Evolutionary conservation across 35 echinoderm and acorn worm genomes (phyloP), one percentile per base, ranked within the genome.

Genomic region (Heliocidaris erythrogramma): DNA sequence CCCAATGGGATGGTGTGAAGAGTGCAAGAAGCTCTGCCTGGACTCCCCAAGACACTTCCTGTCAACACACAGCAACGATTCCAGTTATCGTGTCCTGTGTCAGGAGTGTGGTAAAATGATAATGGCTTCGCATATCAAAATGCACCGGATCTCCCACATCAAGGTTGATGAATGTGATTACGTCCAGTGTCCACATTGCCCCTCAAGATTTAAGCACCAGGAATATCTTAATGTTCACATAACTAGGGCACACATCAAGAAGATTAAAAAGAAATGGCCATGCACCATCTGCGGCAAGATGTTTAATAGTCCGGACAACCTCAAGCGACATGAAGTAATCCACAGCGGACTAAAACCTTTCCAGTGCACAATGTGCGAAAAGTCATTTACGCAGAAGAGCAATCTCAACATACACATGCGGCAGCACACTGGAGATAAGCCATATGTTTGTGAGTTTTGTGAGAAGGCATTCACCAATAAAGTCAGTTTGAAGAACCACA

Each of bases 401-500:
- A 93, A 93, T 50, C 59, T 97, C 9, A 95, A 94, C 29, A 97
- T 88, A 5, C 96, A 97, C 60, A 86, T 92, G 59, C 30, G 94
- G 11, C 90, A 85, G 14, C 96, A 97, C 85, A 94, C 96, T 42
- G 96, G 94, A 35, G 92, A 97, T 30, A 47, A 61, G 29, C 96
- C 94, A 16, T 97, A 65, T 84, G 59, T 90, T 65, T 97, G 96
- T 49, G 78, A 97, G 90, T 48, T 94, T n/a, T 97, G 96, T 53
- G 94, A 94, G 88, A 69, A 53, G 49, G 59, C 65, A 18, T 97
- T 97, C 10, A 89, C 94, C 32, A 96, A 98, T 65, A 98, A 98
- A 13, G 94, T 98, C 88, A 98, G 97, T 53, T 90, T 98, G 13
- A 98, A 98, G 30, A 98, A 94, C 31, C 97, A 98, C 48, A 90